phyloP scores from a whole-genome alignment of 2,888 invertebrate genomes.

The Cataglyphis cursor region DNA sequence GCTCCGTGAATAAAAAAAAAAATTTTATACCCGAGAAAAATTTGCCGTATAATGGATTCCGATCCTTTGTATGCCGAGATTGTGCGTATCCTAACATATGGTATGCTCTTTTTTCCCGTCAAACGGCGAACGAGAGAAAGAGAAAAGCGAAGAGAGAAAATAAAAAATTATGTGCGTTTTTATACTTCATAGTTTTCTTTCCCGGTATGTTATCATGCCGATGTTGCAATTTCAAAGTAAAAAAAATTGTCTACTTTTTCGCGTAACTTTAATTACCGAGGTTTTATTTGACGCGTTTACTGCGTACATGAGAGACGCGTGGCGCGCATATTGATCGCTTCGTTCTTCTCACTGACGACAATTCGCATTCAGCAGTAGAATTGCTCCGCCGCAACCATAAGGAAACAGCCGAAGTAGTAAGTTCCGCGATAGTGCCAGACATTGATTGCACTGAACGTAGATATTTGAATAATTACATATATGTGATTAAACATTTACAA shows the following conservation, averaged over 20 bases:
- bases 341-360: neutral
- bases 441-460: neutral
- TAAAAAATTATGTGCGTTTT: neutral
- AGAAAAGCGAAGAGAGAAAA: constrained; percentile 18
- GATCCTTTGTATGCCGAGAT: constrained; percentile 50
- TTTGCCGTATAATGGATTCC: constrained; percentile 66
- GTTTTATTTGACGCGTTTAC: neutral
- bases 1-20: constrained; percentile 41
- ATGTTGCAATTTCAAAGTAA: neutral
- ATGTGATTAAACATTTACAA: neutral
- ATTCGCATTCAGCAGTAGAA: neutral
- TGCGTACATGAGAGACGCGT: neutral
- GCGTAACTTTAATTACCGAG: constrained; percentile 16
- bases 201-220: neutral
- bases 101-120: neutral
- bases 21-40: constrained; percentile 52
- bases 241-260: constrained; percentile 22
- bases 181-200: constrained; percentile 11
- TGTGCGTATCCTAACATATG: constrained; percentile 16
- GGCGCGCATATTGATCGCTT: constrained; percentile 38
- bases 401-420: neutral
- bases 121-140: constrained; percentile 3
- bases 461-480: neutral
- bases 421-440: neutral
- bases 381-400: neutral